Base-by-base conservation (phyloP, 2,113 vertebrate genomes). In the Protomyctophum bolini region DNA sequence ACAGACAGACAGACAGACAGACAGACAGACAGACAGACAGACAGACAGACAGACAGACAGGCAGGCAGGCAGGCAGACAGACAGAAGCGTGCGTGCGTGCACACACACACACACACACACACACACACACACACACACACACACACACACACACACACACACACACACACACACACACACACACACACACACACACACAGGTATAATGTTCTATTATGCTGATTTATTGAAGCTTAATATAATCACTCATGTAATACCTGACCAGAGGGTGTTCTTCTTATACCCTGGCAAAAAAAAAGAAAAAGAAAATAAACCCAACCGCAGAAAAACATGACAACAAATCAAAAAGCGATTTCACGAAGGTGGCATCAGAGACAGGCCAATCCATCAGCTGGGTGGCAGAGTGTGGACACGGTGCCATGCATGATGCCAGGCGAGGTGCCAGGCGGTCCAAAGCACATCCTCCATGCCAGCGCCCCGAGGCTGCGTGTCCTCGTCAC, bases 321-420 rank as follows among this genome's bases (percentile, higher is more conserved):
- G 33, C 11, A 55, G 33, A 73, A 84, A 88, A 89, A 90, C 79
- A 85, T 87, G 87, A 88, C 83, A 87, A 88, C 86, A 88, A 90
- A 91, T 92, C 87, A 91, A 89, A 90, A 81, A 88, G 83, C 82
- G 89, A 89, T 90, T 91, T 87, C 77, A 89, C 80, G 78, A 91
- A 86, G 87, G 89, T 85, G 86, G 87, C 90, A 87, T 74, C n/a
- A 68, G 81, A 85, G 84, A 88, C 82, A 81, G 76, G 73, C 79
- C 82, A 77, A 88, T 90, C 83, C 78, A 88, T 91, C 89, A 90
- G 82, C 76, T 68, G 67, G 83, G 85, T 77, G 80, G 83, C 85
- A 71, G 82, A 81, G 75, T 84, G 90, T 80, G 84, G 86, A 86
- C 81, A 74, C 76, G 87, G 83, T 85, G 88, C 82, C 85, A 85